These are phyloP conservation scores for Mola mola DNA, from an alignment of 2,113 vertebrate species.

Conservation along the genomic window DNA sequence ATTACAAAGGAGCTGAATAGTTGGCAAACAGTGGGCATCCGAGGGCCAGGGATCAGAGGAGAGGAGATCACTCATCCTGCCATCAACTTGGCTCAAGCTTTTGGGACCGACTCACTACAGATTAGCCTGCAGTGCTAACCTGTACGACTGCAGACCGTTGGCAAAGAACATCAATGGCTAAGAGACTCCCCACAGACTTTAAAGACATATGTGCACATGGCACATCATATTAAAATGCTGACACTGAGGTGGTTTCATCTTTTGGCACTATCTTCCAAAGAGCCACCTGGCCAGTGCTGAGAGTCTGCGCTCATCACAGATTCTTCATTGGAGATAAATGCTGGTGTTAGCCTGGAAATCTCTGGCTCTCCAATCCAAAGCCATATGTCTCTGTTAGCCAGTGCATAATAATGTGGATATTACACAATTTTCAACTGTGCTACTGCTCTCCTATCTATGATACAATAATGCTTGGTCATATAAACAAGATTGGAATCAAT, in stretches of 20 bases:
- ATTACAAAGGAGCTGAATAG: constrained; percentile 73
- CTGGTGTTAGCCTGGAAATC: constrained; percentile 62
- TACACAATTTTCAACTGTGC: constrained; percentile 21
- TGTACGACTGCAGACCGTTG: constrained; percentile 67
- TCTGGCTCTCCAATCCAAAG: constrained; percentile 53
- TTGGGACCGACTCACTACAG: constrained; percentile 66
- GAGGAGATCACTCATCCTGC: constrained; percentile 74
- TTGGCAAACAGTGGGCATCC: constrained; percentile 71
- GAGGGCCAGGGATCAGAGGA: constrained; percentile 70
- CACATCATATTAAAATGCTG: constrained; percentile 80
- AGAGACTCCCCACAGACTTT: constrained; percentile 73
- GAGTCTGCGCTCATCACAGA: constrained; percentile 62
- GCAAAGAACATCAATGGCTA: constrained; percentile 71
- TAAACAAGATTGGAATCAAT: constrained; percentile 1
- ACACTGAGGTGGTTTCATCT: constrained; percentile 80
- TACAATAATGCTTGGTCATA: constrained; percentile 14
- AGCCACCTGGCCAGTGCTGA: constrained; percentile 71
- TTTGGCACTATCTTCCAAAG: constrained; percentile 70
- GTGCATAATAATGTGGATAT: constrained; percentile 59
- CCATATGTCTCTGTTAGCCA: constrained; percentile 72
- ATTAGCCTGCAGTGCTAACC: constrained; percentile 77
- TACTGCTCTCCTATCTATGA: too few relatives aligned
- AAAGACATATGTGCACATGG: constrained; percentile 79
- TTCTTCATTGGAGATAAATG: constrained; percentile 72
- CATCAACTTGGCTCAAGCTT: constrained; percentile 66